Evolutionary conservation across 2,888 invertebrate species (phyloP), one percentile per base, ranked within the genome.

Genomic region (Agrilus cyanescens): DNA sequence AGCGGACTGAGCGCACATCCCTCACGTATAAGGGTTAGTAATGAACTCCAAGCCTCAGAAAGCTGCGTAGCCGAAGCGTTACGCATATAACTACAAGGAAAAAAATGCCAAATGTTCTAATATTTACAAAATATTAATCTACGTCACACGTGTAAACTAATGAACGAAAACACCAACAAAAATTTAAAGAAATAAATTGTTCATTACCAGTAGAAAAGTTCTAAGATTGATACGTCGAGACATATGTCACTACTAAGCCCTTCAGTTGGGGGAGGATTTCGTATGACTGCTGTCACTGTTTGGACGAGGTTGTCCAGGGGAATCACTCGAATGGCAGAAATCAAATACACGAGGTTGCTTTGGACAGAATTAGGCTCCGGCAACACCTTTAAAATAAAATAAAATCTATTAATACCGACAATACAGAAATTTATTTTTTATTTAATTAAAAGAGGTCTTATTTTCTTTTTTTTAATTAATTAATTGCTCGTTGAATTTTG

Each of bases 301-400:
- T 84, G 82, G 37, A 91, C 81, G 53, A 89, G 73, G 40, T 83
- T 83, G 58, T 89, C 88, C 56, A 86, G 78, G 3, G 88, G 87
- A 70, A 91, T 80, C 2, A 87, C 85, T 49, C 85, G 76, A 49
- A 90, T 82, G 29, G 85, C 82, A 40, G 82, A 79, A 37, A 90
- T 78, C 49, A 90, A 68, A 50, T 85, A 78, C 10, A 90, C 87
- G 54, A 89, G 69, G 46, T 84, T 79, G 50, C 79, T 70, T 64
- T 89, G 88, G 48, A 78, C 78, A 4, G 72, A 59, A 53, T 78
- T 78, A 13, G 81, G 78, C 57, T 80, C 77, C 25, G 79, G 75
- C 46, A 76, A 60, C 48, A 75, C 68, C 75, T 76, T 25, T 25
- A 50, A 41, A 63, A 58, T 38, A 42, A 38, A 38, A 44, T 37